Conservation (phyloP, 2,113 vertebrate genomes). For the Odontesthes bonariensis region DNA sequence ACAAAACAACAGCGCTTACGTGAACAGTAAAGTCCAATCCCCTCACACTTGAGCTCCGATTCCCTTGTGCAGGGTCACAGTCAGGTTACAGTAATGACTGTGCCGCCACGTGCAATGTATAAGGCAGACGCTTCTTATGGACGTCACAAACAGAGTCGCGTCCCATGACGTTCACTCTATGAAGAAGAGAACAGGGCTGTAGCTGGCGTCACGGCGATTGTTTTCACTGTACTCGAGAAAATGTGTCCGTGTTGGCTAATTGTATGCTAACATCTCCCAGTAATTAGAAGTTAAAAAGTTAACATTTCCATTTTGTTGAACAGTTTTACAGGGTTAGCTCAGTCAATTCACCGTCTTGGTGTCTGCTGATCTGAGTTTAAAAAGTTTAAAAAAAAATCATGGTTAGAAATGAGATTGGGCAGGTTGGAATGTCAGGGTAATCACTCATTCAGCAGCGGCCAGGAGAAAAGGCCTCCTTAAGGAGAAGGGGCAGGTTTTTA, state of each 20-base stretch:
- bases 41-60: constrained; percentile 67
- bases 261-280: neutral
- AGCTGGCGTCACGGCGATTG: constrained; percentile 7
- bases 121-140: constrained; percentile 6
- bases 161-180: neutral
- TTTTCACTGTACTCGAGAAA: neutral
- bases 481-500: constrained; percentile 73
- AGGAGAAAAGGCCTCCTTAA: constrained; percentile 75
- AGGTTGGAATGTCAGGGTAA: constrained; percentile 77
- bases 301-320: constrained; percentile 9
- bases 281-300: constrained; percentile 25
- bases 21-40: constrained; percentile 69
- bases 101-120: constrained; percentile 5
- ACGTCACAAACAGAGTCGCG: constrained; percentile 7
- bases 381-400: constrained; percentile 83
- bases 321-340: constrained; percentile 20
- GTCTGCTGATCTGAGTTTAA: constrained; percentile 62
- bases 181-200: constrained; percentile 2
- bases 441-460: constrained; percentile 68
- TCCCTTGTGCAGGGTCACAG: constrained; percentile 64
- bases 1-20: constrained; percentile 75
- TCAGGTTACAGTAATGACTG: constrained; percentile 56
- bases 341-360: constrained; percentile 53
- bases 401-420: constrained; percentile 82
- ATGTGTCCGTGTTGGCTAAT: neutral